Conservation (phyloP, 1,140 invertebrate species). For the Saxidomus purpurata region DNA sequence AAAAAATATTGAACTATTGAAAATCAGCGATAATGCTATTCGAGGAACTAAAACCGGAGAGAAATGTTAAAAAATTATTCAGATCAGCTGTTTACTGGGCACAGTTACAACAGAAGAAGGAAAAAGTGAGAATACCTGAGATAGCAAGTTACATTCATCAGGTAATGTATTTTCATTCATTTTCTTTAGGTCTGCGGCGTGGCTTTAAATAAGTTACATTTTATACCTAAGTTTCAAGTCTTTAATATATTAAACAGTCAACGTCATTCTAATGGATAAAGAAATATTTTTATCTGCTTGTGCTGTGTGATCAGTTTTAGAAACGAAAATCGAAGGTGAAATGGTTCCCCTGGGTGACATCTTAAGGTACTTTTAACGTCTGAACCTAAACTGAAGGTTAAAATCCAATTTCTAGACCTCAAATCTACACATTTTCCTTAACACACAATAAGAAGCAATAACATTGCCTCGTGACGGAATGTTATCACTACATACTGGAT, state of each 20-base stretch:
- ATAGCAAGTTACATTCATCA: slow-evolving; percentile 7
- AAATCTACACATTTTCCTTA: too few relatives aligned
- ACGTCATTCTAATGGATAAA: not conserved
- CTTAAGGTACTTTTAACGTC: too few relatives aligned
- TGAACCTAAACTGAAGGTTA: too few relatives aligned
- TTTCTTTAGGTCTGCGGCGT: not conserved
- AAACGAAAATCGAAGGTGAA: too few relatives aligned
- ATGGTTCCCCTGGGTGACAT: too few relatives aligned
- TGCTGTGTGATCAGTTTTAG: not conserved
- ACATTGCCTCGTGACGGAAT: too few relatives aligned
- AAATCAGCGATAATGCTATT: not conserved
- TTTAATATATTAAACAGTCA: not conserved
- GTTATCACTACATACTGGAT: too few relatives aligned
- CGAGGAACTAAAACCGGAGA: not conserved
- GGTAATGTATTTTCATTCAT: not conserved
- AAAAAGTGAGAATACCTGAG: not conserved
- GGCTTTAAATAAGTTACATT: not conserved
- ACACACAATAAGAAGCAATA: too few relatives aligned
- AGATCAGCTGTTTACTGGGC: not conserved
- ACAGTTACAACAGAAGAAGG: slow-evolving; percentile 7
- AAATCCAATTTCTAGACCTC: too few relatives aligned
- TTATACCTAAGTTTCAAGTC: not conserved
- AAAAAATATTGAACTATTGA: not conserved
- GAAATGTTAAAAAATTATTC: not conserved
- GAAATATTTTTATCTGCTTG: not conserved